These are phyloP conservation scores for Micrasema longulum DNA, from an alignment of 1,140 invertebrate genomes.

Conservation along the genomic window DNA sequence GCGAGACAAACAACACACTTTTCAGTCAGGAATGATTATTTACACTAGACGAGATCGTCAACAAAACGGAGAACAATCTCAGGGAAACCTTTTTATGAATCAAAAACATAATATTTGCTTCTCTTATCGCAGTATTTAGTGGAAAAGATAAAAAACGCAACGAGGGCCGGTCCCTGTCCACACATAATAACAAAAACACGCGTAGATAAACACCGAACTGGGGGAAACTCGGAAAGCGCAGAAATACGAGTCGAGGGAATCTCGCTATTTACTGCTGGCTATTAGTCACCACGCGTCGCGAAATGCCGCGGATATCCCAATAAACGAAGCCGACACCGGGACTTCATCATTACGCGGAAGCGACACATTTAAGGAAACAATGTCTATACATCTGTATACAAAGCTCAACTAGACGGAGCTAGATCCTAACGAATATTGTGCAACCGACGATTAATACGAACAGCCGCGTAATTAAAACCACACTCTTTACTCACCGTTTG, in stretches of 20 bases:
- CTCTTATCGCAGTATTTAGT: background rate
- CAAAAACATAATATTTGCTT: background rate
- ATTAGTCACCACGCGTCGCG: background rate
- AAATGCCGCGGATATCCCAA: constrained; percentile 7
- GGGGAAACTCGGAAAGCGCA: too few relatives aligned
- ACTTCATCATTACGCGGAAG: constrained; percentile 34
- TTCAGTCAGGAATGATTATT: too few relatives aligned
- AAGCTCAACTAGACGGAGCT: background rate
- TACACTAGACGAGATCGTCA: too few relatives aligned
- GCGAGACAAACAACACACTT: too few relatives aligned
- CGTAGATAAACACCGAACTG: constrained; percentile 15
- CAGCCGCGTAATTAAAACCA: background rate
- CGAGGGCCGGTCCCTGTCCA: background rate
- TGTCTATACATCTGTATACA: constrained; percentile 23
- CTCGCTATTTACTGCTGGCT: too few relatives aligned
- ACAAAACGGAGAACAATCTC: too few relatives aligned
- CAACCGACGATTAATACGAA: background rate
- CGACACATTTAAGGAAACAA: constrained; percentile 29
- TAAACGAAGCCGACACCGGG: constrained; percentile 4
- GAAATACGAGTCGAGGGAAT: too few relatives aligned
- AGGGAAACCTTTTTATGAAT: background rate
- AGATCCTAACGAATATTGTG: constrained; percentile 11
- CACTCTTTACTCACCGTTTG: constrained; percentile 28
- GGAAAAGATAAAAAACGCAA: background rate
- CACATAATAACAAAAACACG: constrained; percentile 21